Conservation (phyloP, 2,113 vertebrate genomes). For the Aspidoscelis tigris region DNA sequence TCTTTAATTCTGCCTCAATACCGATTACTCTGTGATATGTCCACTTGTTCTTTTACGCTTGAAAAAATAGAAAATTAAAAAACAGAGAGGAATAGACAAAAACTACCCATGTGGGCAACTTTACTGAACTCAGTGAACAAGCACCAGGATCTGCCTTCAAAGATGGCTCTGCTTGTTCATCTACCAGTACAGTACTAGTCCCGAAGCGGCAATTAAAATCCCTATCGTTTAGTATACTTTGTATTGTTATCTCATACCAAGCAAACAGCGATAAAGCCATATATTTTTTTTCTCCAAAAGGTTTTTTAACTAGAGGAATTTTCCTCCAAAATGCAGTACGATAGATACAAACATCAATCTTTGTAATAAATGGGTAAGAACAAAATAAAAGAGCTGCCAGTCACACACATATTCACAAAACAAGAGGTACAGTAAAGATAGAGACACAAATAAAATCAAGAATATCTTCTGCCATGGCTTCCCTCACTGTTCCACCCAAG, state of each 20-base stretch:
- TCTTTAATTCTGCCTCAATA: no score
- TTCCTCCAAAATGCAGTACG: not conserved
- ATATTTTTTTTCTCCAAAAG: not conserved
- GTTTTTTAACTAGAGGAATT: not conserved
- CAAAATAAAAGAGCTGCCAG: no score
- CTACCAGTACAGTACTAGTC: not conserved
- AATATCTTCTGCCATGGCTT: no score
- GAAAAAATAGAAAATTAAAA: not conserved
- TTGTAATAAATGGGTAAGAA: not conserved
- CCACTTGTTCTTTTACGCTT: not conserved
- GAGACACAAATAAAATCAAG: no score
- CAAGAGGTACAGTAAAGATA: no score
- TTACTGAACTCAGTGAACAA: not conserved
- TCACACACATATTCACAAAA: no score
- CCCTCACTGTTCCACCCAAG: no score
- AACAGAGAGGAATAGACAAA: not conserved
- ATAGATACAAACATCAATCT: not conserved
- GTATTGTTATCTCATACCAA: not conserved
- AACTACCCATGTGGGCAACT: not conserved
- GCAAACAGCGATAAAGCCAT: not conserved
- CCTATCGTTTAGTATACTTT: not conserved
- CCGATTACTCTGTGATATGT: not conserved
- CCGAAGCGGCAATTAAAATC: not conserved
- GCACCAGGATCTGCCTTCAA: not conserved
- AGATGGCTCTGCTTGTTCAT: not conserved